phyloP scores from a whole-genome alignment of 2,113 vertebrate genomes.

The Antigone vipio region DNA sequence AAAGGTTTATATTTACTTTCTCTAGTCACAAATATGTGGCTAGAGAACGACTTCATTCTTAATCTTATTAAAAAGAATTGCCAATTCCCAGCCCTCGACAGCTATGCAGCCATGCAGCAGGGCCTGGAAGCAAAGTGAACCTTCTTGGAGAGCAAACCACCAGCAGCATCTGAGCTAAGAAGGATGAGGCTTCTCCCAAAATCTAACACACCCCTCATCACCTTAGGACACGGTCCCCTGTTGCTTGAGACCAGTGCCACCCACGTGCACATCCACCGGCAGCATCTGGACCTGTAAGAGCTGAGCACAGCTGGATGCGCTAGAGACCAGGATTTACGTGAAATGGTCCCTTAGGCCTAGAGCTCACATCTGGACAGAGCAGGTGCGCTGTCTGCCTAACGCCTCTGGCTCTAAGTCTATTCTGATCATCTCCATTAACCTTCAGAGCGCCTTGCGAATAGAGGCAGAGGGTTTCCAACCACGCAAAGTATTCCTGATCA shows the following conservation, averaged over 20 bases:
- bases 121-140: background rate
- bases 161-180: background rate
- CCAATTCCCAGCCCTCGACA: background rate
- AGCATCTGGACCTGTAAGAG: background rate
- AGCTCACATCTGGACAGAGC: background rate
- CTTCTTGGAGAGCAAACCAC: background rate
- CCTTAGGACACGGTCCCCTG: fast-evolving
- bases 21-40: background rate
- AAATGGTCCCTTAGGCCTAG: background rate
- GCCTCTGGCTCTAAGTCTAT: background rate
- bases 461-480: background rate
- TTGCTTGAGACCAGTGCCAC: background rate
- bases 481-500: background rate
- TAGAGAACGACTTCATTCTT: background rate
- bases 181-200: background rate
- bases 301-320: background rate
- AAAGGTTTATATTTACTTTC: background rate
- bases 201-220: background rate
- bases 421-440: background rate
- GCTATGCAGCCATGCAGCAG: background rate
- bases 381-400: background rate
- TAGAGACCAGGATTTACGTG: background rate
- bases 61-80: background rate
- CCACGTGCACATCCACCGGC: background rate
- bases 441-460: background rate